phyloP scores from a whole-genome alignment of 1,140 invertebrate species.

The Dolichoris vasculosae region DNA sequence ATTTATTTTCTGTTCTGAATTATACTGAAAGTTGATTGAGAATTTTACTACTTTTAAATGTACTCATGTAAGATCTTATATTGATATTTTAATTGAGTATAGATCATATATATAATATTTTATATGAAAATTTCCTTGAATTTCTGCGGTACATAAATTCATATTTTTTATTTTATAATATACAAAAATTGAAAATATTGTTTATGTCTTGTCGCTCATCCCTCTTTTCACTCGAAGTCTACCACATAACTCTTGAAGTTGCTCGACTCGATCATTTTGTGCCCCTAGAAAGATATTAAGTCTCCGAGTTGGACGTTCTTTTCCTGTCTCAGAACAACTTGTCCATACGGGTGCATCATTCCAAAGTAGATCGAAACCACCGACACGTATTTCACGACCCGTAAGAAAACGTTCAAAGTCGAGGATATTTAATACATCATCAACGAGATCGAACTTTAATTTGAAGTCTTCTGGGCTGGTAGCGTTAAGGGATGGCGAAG shows the following conservation, averaged over 20 bases:
- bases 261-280: slow-evolving; percentile 59
- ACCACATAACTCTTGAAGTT: slow-evolving; percentile 53
- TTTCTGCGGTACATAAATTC: neutral
- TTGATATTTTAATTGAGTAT: neutral
- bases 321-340: neutral
- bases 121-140: neutral
- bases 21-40: neutral
- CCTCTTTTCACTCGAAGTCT: neutral
- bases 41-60: neutral
- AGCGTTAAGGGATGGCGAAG: slow-evolving; percentile 79
- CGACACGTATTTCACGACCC: slow-evolving; percentile 76
- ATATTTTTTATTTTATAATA: neutral
- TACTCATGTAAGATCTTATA: neutral
- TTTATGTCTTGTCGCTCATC: neutral
- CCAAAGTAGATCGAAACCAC: slow-evolving; percentile 79
- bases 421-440: slow-evolving; percentile 71
- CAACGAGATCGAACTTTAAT: slow-evolving; percentile 71
- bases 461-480: slow-evolving; percentile 77
- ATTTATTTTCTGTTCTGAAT: neutral
- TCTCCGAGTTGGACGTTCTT: slow-evolving; percentile 25
- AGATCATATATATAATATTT: neutral
- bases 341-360: slow-evolving; percentile 75
- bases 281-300: slow-evolving; percentile 66
- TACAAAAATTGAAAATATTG: neutral
- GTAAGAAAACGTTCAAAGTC: slow-evolving; percentile 72